phyloP scores from a whole-genome alignment of 2,888 invertebrate species.

The Pristionchus japonicus region DNA sequence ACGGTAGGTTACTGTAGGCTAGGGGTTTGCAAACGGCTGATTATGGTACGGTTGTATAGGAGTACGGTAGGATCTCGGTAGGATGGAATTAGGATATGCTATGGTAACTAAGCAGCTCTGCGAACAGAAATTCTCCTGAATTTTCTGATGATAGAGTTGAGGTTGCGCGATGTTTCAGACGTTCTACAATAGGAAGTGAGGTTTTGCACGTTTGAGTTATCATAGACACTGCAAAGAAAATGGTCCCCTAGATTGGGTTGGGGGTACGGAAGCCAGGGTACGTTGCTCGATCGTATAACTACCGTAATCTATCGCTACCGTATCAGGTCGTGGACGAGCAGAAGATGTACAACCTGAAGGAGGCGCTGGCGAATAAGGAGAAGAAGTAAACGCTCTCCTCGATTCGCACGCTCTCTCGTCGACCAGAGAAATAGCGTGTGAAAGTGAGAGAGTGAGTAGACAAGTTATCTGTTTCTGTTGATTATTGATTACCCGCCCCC shows the following conservation, averaged over 20 bases:
- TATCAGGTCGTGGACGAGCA: constrained; percentile 31
- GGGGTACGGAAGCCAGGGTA: background rate
- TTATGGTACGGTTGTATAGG: no score
- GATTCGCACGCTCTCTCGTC: constrained; percentile 10
- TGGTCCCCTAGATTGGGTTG: background rate
- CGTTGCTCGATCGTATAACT: background rate
- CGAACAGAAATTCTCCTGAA: no score
- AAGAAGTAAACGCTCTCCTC: background rate
- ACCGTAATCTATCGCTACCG: background rate
- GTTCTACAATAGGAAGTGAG: background rate
- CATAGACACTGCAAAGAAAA: background rate
- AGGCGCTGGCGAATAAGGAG: background rate
- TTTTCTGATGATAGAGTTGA: background rate
- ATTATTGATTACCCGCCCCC: background rate
- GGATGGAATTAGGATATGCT: background rate
- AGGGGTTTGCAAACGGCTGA: no score
- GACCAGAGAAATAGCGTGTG: background rate
- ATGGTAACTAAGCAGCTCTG: no score
- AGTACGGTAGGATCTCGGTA: background rate
- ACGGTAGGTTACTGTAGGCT: background rate
- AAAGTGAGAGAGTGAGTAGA: background rate
- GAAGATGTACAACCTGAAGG: constrained; percentile 37
- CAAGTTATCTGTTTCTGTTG: background rate
- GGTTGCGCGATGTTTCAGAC: background rate
- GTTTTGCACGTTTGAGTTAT: background rate